Evolutionary conservation across 2,888 invertebrate species (phyloP).

Genomic region (Campoplex capitator): DNA sequence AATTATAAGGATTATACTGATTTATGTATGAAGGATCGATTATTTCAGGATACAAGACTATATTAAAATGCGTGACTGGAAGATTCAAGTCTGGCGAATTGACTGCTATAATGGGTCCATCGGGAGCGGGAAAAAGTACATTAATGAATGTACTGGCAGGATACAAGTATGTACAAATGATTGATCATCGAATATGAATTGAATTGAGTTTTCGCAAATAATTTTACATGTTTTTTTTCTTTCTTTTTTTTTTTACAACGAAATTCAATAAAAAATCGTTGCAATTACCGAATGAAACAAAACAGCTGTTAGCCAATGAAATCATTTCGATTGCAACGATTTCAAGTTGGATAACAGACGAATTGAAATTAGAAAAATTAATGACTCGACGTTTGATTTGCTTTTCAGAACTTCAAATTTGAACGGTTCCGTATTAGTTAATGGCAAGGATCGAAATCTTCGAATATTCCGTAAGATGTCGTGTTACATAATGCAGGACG

Average conservation of each 20-base stretch:
- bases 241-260: too few species aligned
- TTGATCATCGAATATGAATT: neutral
- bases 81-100: conserved; percentile 95
- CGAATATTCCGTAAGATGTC: conserved; percentile 96
- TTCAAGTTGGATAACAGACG: too few species aligned
- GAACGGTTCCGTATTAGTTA: conserved; percentile 94
- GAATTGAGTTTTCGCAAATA: too few species aligned
- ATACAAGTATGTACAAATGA: conserved; percentile 89
- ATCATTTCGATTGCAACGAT: too few species aligned
- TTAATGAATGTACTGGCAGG: conserved; percentile 95
- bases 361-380: too few species aligned
- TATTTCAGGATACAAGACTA: conserved; percentile 90
- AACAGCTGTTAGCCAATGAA: too few species aligned
- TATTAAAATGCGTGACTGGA: conserved; percentile 95
- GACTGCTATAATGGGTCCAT: conserved; percentile 98
- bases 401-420: conserved; percentile 92
- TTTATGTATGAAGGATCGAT: conserved; percentile 70
- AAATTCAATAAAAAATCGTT: too few species aligned
- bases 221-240: too few species aligned
- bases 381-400: neutral
- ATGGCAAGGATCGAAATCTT: conserved; percentile 94
- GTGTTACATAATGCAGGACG: conserved; percentile 99
- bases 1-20: conserved; percentile 66
- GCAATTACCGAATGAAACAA: too few species aligned
- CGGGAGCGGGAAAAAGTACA: conserved; percentile 92